Base-by-base conservation (phyloP, 2,797 vertebrate genomes). In the Pseudocheirus occidentalis region DNA sequence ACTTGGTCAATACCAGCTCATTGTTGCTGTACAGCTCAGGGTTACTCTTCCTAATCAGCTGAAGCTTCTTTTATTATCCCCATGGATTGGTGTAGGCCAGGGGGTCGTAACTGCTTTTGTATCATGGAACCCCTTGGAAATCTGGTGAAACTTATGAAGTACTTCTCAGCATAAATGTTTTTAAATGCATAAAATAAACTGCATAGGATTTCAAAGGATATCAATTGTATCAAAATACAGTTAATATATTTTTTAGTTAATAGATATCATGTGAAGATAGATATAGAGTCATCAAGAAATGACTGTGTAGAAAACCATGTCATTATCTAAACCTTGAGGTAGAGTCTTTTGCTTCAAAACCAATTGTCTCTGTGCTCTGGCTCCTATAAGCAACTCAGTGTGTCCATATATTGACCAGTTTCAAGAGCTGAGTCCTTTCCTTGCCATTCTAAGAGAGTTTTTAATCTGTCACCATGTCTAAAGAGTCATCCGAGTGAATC, bases 401-500 rank as follows among this genome's bases (percentile, higher is more conserved):
- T 62, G 27, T 54, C 40, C 58, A 55, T 92, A 11, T 66, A 0
- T 54, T 31, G 59, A 59, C 53, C 40, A 5, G 2, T 92, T 95
- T 90, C 81, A 66, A 34, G 87, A 95, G 29, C 55, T 62, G 90
- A 34, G 3, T 40, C 10, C 6, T 59, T 89, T 66, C 56, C 34
- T 58, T 91, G 24, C 10, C 24, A 12, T 87, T 50, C 40, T 87
- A 40, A 87, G 46, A 87, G 40, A 27, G 4, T 21, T 87, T 87
- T 50, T 87, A 46, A 46, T 50, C 9, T 87, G 73, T 46, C 18
- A 81, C 21, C 21, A 46, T 90, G n/a, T 92, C 93, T 59, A 87
- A 94, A 95, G 34, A n/a, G 55, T 14, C 87, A 14, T 95, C 93
- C 31, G 29, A 90, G 90, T 40, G 81, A 24, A 95, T 57, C 31